Conservation (phyloP, 2,797 vertebrate species). For the Sorex maritimensis region DNA sequence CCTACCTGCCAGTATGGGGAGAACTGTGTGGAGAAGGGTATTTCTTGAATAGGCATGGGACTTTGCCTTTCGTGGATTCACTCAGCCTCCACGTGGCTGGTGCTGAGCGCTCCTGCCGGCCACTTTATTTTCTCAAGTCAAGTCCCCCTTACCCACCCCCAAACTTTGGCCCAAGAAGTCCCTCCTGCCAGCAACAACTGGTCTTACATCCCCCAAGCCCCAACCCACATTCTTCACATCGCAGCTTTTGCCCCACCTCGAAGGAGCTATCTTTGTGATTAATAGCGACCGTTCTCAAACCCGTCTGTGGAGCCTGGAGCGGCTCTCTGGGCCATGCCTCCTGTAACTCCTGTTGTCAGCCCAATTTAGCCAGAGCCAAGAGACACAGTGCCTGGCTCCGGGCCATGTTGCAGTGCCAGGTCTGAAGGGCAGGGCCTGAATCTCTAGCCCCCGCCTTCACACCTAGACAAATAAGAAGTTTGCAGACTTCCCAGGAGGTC, state of each 20-base stretch:
- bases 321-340: not conserved
- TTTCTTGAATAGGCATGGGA: not conserved
- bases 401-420: conserved; percentile 17
- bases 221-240: conserved; percentile 81
- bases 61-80: not conserved
- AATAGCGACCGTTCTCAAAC: conserved; percentile 58
- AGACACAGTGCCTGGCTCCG: not conserved
- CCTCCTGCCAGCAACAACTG: conserved; percentile 76
- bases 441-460: not conserved
- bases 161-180: conserved; percentile 43
- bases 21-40: not conserved
- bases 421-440: conserved; percentile 1
- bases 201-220: conserved; percentile 73
- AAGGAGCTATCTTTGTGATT: conserved; percentile 79
- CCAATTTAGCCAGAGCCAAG: conserved; percentile 53
- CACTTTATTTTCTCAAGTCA: not conserved
- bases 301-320: conserved; percentile 15
- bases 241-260: conserved; percentile 75
- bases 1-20: not conserved
- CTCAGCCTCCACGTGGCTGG: conserved; percentile 25
- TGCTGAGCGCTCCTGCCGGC: conserved; percentile 9
- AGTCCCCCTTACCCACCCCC: not conserved
- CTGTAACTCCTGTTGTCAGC: conserved; percentile 64
- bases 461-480: not conserved
- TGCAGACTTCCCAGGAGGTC: conserved; percentile 12